Base-by-base conservation (phyloP, 2,113 vertebrate genomes). In the Oriolus oriolus region DNA sequence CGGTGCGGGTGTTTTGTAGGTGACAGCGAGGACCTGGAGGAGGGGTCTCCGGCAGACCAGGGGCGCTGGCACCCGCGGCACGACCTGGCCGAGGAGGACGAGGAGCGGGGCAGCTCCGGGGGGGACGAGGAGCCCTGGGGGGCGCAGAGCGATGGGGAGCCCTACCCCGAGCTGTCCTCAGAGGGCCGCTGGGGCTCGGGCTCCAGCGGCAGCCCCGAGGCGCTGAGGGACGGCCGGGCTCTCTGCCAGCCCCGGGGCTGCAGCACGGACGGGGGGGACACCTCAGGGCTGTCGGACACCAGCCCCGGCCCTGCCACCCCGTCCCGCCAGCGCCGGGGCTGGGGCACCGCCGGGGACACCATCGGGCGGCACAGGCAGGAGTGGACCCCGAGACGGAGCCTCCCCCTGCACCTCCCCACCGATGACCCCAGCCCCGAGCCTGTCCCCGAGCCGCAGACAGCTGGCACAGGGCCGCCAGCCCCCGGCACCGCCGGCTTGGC, bases 11-110 rank as follows among this genome's bases (percentile, higher is more conserved):
- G 75, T 94, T 95, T 97, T 96, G 56, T 94, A 98, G 98, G 97
- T 21, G 60, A 27, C 7, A 39, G 87, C 2, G 93, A 96, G 47
- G 94, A 95, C 7, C 56, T 19, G 44, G 94, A 96, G 65, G 92
- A 94, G 39, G 93, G 87, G 70, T 95, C 87, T 65, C 77, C 65
- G 7, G 92, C 44, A 4, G 45, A 84, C 44, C 94, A 80, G 59
- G 86, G 95, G 41, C 24, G 6, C 68, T 97, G 93, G 93, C 91
- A 89, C 3, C 84, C 81, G 3, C 88, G 33, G 45, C 59, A 30
- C 41, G 96, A 96, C 42, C 79, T 92, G 94, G 91, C 73, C 2
- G 96, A 97, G 85, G 97, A 97, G 24, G 97, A 79, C 0, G 84
- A 92, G 47, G 93, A 96, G 22, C 65, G 2, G 37, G 87, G 54